These are phyloP conservation scores for Phaedon cochleariae DNA, from an alignment of 2,888 invertebrate genomes.

Conservation along the genomic window DNA sequence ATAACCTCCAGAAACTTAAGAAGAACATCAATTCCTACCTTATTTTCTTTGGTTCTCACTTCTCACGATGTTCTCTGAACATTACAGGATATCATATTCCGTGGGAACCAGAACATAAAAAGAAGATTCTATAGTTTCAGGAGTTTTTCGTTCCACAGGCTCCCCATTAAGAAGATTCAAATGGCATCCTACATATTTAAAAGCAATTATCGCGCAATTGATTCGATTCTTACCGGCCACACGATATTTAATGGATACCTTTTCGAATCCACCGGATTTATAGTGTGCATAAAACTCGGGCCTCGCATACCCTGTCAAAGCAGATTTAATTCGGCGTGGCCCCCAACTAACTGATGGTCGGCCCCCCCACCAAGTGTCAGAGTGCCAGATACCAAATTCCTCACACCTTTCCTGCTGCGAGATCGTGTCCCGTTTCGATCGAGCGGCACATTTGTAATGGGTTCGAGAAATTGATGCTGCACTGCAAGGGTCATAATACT, in stretches of 20 bases:
- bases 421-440: slow-evolving; percentile 31
- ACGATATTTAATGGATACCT: not conserved
- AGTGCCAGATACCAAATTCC: slow-evolving; percentile 48
- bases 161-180: not conserved
- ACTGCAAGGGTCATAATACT: too few relatives aligned
- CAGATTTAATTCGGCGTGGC: slow-evolving; percentile 39
- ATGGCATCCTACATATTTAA: not conserved
- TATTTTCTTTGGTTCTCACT: too few relatives aligned
- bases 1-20: too few relatives aligned
- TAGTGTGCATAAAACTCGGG: slow-evolving; percentile 22
- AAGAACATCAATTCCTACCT: too few relatives aligned
- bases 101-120: too few relatives aligned
- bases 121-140: too few relatives aligned
- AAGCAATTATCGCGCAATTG: not conserved
- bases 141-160: not conserved
- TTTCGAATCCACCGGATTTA: not conserved
- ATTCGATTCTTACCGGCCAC: not conserved
- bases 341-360: slow-evolving; percentile 25
- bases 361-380: slow-evolving; percentile 46
- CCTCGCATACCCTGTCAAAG: slow-evolving; percentile 38
- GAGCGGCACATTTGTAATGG: slow-evolving; percentile 35
- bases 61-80: too few relatives aligned
- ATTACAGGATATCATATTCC: too few relatives aligned
- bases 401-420: slow-evolving; percentile 38
- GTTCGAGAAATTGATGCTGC: too few relatives aligned